These are phyloP conservation scores for Acronicta leporina DNA, from an alignment of 2,888 invertebrate genomes.

Conservation along the genomic window DNA sequence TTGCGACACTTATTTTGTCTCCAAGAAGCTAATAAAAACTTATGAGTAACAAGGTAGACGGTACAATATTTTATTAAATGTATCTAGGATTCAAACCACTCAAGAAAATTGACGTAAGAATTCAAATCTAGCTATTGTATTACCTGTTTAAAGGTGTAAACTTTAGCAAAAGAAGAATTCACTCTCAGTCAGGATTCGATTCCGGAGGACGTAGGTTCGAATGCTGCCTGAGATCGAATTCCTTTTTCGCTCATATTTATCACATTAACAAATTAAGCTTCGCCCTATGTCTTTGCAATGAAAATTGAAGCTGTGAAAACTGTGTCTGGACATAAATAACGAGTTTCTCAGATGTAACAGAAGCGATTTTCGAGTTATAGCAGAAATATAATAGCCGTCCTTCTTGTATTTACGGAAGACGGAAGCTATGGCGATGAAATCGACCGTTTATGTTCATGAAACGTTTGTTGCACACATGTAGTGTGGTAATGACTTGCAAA, in stretches of 20 bases:
- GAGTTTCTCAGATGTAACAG: slow-evolving; percentile 11
- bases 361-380: slow-evolving; percentile 13
- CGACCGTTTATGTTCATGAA: slow-evolving; percentile 35
- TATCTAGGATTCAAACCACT: no score
- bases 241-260: no score
- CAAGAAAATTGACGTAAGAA: no score
- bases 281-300: neutral
- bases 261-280: no score
- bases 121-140: no score
- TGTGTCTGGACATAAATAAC: neutral
- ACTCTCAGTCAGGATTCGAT: no score
- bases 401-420: slow-evolving; percentile 37
- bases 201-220: no score
- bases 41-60: no score
- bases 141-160: no score
- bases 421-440: slow-evolving; percentile 36
- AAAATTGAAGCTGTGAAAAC: neutral
- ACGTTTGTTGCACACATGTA: slow-evolving; percentile 21
- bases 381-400: slow-evolving; percentile 15
- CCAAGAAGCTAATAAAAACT: slow-evolving; percentile 14
- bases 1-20: slow-evolving; percentile 23
- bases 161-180: no score
- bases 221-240: no score
- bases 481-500: slow-evolving; percentile 31
- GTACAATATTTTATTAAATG: no score